Conservation (phyloP, 2,888 invertebrate genomes). For the Drosophila acutilabella region DNA sequence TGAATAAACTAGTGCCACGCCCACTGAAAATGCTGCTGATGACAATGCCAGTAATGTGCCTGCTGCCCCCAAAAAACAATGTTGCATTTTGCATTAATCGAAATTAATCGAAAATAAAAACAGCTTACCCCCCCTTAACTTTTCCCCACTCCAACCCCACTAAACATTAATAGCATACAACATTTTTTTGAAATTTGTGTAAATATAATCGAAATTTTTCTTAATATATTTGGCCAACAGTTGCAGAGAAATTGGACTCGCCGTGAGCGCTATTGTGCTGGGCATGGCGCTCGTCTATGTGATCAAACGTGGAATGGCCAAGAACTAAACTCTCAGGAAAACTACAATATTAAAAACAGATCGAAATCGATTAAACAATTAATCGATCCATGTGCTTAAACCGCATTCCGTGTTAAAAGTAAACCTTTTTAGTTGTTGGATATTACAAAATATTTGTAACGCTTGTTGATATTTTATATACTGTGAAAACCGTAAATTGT, state of each 20-base stretch:
- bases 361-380: neutral
- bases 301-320: constrained; percentile 64
- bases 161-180: constrained; percentile 1
- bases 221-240: constrained; percentile 22
- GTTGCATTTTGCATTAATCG: constrained; percentile 66
- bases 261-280: constrained; percentile 75
- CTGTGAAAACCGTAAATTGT: constrained; percentile 13
- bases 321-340: constrained; percentile 35
- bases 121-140: neutral
- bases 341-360: neutral
- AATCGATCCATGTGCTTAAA: constrained; percentile 9
- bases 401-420: constrained; percentile 56
- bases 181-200: constrained; percentile 2
- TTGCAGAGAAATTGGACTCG: constrained; percentile 78
- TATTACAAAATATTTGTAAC: constrained; percentile 10
- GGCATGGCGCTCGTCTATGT: constrained; percentile 77
- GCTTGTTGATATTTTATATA: constrained; percentile 23
- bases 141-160: neutral
- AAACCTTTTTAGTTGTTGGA: neutral
- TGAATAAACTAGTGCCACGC: constrained; percentile 55
- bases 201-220: constrained; percentile 1
- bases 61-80: constrained; percentile 69
- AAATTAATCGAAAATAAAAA: neutral
- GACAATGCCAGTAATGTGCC: constrained; percentile 34
- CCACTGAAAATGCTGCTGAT: constrained; percentile 37